Evolutionary conservation across 2,888 invertebrate species (phyloP), one percentile per base, ranked within the genome.

Genomic region (Idaea straminata): DNA sequence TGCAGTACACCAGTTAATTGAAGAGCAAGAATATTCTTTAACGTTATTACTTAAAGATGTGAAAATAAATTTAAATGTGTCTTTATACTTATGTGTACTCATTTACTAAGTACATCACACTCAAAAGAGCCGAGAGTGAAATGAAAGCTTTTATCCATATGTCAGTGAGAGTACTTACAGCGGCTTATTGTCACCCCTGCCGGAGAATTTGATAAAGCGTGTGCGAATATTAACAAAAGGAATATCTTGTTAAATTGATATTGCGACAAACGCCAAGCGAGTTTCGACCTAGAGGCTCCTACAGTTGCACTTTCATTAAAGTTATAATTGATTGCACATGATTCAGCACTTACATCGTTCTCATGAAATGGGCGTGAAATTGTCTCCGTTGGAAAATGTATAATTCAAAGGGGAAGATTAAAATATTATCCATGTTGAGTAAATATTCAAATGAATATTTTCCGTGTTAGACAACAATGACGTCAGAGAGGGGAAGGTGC

Each of bases 361-460:
- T 70, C 70, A 73, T 71, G 79, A 82, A 86, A 80, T 79, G 76
- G 79, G 85, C 87, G 91, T 89, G 91, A 92, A 91, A 91, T 92
- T 92, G 92, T 92, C 92, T 92, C 91, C 90, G 89, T 83, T 90
- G 88, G 92, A 92, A 92, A 92, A 90, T 91, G 92, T 92, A 89
- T 92, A 92, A 91, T 92, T 92, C 91, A 91, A 89, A 92, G 92
- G 93, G 93, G 93, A 91, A 93, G 93, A 93, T 93, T 93, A 93
- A 93, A 93, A 93, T 93, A 93, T 93, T 93, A 93, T 93, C 91
- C 93, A 92, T 92, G 93, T 93, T 93, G 92, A 93, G 93, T 93
- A 93, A 93, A 93, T 93, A 93, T 93, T 93, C 92, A 92, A 92
- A 92, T 93, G 92, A 93, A 93, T 93, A 93, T 93, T 93, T 93